Evolutionary conservation across 1,140 invertebrate species (phyloP), one percentile per base, ranked within the genome.

Genomic region (Lasioglossum albipes): DNA sequence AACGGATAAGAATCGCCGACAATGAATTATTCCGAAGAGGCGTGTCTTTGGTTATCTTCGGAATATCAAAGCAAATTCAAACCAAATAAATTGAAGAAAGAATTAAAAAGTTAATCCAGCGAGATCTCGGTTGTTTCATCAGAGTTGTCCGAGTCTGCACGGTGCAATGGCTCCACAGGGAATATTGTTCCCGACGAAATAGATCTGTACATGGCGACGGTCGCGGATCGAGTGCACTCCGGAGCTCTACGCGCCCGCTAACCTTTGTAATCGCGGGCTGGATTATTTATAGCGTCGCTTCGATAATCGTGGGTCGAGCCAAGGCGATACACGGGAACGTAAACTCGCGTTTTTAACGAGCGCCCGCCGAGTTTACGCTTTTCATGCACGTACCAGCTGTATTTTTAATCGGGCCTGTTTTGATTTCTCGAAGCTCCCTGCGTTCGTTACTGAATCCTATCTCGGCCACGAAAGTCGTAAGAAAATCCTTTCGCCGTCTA

Each of bases 271-370:
- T 72, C 57, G 57, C 41, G 59, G 31, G 57, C 59, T 10, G 36
- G 70, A 72, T 62, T 72, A 72, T 72, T 72, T 72, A 72, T 41
- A 71, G 69, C 68, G 18, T 12, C 68, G 68, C 69, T 12, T 59
- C 69, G 69, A 71, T 71, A 71, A 71, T 71, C 52, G 69, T 36
- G 69, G 66, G 66, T 68, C 66, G 42, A 45, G 66, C 42, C 42
- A 52, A 68, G 4, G 66, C 66, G 66, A 68, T 68, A 68, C 42
- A 42, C 42, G 66, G 42, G 42, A 49, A 68, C 42, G 66, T 68
- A 68, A 68, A 68, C n/a, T 68, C 42, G 42, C 66, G 66, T 68
- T 68, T 68, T 68, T 68, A 49, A 68, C 66, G 66, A 68, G 12
- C 42, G n/a, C 42, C 42, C 42, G n/a, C 42, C 66, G 42, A 68